Evolutionary conservation across 1,140 invertebrate genomes (phyloP).

Genomic region (Nixonia krombeini): DNA sequence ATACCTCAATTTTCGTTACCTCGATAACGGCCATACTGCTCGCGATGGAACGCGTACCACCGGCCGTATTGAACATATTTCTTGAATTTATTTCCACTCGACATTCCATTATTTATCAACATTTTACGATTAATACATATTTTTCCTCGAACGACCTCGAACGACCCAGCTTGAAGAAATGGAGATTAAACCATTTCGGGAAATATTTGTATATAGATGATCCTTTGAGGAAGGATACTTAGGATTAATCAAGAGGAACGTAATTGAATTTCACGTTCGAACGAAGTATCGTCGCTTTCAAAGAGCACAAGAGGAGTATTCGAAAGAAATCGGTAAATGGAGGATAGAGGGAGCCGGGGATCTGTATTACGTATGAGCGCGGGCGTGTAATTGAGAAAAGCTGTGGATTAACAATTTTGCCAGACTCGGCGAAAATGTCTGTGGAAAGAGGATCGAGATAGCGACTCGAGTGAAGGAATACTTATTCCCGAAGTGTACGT

Average conservation of each 20-base stretch:
- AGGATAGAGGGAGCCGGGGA: conserved; percentile 20
- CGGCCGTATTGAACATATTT: background rate
- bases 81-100: too few species aligned
- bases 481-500: conserved; percentile 9
- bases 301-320: conserved; percentile 58
- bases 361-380: conserved; percentile 36
- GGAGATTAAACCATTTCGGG: conserved; percentile 6
- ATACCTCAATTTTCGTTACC: background rate
- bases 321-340: conserved; percentile 30
- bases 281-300: conserved; percentile 71
- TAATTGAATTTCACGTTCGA: conserved; percentile 70
- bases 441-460: conserved; percentile 45
- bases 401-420: conserved; percentile 71
- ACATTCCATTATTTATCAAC: too few species aligned
- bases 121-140: too few species aligned
- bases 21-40: too few species aligned
- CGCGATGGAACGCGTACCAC: too few species aligned
- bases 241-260: conserved; percentile 67
- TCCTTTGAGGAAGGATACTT: conserved; percentile 62
- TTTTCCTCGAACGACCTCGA: too few species aligned
- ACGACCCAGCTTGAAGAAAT: too few species aligned
- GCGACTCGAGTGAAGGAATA: conserved; percentile 26
- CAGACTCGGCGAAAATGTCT: conserved; percentile 65
- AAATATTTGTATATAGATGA: conserved; percentile 43
- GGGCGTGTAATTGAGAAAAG: conserved; percentile 66